Evolutionary conservation across 2,113 vertebrate species (phyloP).

Genomic region (Cyphomyrus discorhynchus): DNA sequence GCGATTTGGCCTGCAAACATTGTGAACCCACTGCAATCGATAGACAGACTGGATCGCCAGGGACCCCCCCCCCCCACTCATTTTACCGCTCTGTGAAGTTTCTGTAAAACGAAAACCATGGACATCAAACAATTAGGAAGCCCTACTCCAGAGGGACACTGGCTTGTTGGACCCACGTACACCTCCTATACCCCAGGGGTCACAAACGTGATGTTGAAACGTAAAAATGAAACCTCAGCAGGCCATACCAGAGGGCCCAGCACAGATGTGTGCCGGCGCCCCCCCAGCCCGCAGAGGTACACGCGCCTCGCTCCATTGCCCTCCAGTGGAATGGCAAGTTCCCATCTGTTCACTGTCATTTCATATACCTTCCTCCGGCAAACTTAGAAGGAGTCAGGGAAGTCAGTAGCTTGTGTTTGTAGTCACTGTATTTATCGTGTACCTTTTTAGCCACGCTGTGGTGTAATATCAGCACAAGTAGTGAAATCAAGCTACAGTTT

Average conservation of each 20-base stretch:
- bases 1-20: neutral
- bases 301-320: conserved; percentile 45
- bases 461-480: neutral
- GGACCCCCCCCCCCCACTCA: too few species aligned
- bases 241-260: conserved; percentile 47
- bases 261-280: conserved; percentile 48
- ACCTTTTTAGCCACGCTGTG: neutral
- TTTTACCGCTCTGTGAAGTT: neutral
- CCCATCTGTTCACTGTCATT: conserved; percentile 63
- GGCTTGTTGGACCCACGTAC: neutral
- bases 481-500: neutral
- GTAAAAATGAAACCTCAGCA: conserved; percentile 56
- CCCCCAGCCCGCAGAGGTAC: conserved; percentile 42
- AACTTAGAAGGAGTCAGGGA: neutral
- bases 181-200: conserved; percentile 21
- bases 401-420: conserved; percentile 21
- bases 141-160: neutral
- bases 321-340: conserved; percentile 45
- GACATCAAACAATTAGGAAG: neutral
- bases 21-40: neutral
- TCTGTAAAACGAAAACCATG: neutral
- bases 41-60: neutral
- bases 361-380: conserved; percentile 42
- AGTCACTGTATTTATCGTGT: too few species aligned
- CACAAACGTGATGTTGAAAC: conserved; percentile 24